phyloP scores from a whole-genome alignment of 1,140 invertebrate genomes.

The Drosophila ananassae region DNA sequence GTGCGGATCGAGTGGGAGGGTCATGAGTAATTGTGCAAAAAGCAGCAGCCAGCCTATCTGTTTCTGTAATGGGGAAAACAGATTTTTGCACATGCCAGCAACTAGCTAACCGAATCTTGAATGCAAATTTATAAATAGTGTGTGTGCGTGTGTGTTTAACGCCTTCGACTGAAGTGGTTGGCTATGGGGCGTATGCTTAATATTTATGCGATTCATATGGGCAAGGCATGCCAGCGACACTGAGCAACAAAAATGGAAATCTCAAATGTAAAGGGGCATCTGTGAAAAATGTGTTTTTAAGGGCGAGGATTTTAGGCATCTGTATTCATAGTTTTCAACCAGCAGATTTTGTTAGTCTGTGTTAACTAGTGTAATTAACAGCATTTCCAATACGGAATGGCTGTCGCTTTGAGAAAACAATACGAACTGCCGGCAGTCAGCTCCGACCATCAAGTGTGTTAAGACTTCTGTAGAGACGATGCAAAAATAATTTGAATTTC shows the following conservation, averaged over 20 bases:
- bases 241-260: constrained; percentile 23
- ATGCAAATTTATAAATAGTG: constrained; percentile 34
- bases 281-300: not conserved
- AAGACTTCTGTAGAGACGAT: constrained; percentile 46
- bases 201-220: constrained; percentile 67
- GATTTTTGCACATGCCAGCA: constrained; percentile 49
- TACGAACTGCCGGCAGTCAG: constrained; percentile 55
- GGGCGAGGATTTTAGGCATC: not conserved
- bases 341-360: constrained; percentile 3
- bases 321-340: not conserved
- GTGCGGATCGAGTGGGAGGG: constrained; percentile 11
- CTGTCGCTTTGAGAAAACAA: constrained; percentile 46
- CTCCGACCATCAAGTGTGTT: constrained; percentile 64
- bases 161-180: constrained; percentile 26
- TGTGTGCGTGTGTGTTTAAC: constrained; percentile 20
- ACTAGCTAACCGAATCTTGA: constrained; percentile 46
- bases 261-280: not conserved
- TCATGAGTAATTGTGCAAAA: constrained; percentile 32
- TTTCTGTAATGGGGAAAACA: constrained; percentile 28
- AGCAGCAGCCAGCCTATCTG: constrained; percentile 22
- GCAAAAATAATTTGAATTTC: constrained; percentile 57
- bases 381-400: constrained; percentile 40
- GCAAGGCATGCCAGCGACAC: constrained; percentile 50
- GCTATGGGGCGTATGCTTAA: constrained; percentile 68
- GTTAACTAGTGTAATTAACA: constrained; percentile 69